Conservation (phyloP, 2,797 vertebrate species). For the Manis crassicaudata region DNA sequence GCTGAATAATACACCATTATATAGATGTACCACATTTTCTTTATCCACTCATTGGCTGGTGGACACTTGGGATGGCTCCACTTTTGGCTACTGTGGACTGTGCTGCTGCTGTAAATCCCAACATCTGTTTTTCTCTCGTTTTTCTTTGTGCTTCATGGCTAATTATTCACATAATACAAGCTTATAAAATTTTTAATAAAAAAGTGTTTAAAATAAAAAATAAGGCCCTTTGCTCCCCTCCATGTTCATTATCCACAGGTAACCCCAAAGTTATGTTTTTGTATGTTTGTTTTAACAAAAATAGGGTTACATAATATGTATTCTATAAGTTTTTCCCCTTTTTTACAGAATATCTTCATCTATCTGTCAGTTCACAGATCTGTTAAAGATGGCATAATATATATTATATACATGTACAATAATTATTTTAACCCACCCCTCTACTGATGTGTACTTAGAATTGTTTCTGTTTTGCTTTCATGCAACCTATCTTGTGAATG, state of each 20-base stretch:
- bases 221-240: background rate
- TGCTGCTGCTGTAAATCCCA: background rate
- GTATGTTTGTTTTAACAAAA: background rate
- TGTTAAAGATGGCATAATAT: background rate
- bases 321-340: background rate
- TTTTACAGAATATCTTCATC: background rate
- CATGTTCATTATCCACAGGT: background rate
- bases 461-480: background rate
- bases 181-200: background rate
- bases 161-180: background rate
- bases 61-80: background rate
- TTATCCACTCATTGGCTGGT: background rate
- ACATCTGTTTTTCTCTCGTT: background rate
- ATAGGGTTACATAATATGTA: background rate
- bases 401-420: background rate
- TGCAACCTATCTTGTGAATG: background rate
- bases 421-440: background rate
- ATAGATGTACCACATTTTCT: background rate
- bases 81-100: background rate
- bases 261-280: background rate
- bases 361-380: background rate
- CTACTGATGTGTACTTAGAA: background rate
- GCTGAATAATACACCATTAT: background rate
- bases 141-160: constrained; percentile 14
- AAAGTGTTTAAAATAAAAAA: background rate